Evolutionary conservation across 2,888 invertebrate genomes (phyloP).

Genomic region (Melieria omissa): DNA sequence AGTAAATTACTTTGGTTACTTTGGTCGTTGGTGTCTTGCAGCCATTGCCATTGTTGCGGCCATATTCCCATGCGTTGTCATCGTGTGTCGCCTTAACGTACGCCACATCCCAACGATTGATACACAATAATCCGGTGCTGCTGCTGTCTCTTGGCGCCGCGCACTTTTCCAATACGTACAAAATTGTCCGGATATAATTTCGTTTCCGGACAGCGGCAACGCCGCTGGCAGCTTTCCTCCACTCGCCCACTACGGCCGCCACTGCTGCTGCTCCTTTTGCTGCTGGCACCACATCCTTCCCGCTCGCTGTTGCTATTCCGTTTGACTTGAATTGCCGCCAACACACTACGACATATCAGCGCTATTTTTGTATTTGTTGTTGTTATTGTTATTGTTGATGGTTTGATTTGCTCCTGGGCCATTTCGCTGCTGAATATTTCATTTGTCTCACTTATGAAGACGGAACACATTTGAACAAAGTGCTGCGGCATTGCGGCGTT

Average conservation of each 20-base stretch:
- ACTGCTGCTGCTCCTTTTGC: neutral
- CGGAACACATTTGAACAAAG: too few relatives aligned
- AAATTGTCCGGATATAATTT: slow-evolving; percentile 39
- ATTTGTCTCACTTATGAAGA: slow-evolving; percentile 29
- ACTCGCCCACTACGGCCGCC: neutral
- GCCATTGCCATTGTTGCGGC: too few relatives aligned
- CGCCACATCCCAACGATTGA: too few relatives aligned
- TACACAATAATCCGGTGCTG: too few relatives aligned
- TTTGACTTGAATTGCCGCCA: neutral
- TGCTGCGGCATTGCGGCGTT: too few relatives aligned
- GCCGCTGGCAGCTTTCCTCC: slow-evolving; percentile 17
- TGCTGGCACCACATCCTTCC: slow-evolving; percentile 15
- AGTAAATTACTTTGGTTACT: too few relatives aligned
- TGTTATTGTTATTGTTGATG: neutral
- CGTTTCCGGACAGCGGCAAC: slow-evolving; percentile 29
- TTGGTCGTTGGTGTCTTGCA: too few relatives aligned
- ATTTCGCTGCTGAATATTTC: slow-evolving; percentile 35
- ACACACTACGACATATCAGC: neutral
- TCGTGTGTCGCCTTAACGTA: too few relatives aligned
- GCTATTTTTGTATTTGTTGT: neutral
- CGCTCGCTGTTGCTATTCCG: neutral
- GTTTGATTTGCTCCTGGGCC: slow-evolving; percentile 17
- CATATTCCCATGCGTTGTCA: too few relatives aligned
- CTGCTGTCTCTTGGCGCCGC: neutral
- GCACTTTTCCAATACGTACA: slow-evolving; percentile 12